Evolutionary conservation across 1,140 invertebrate genomes (phyloP).

Genomic region (Psix sp.): DNA sequence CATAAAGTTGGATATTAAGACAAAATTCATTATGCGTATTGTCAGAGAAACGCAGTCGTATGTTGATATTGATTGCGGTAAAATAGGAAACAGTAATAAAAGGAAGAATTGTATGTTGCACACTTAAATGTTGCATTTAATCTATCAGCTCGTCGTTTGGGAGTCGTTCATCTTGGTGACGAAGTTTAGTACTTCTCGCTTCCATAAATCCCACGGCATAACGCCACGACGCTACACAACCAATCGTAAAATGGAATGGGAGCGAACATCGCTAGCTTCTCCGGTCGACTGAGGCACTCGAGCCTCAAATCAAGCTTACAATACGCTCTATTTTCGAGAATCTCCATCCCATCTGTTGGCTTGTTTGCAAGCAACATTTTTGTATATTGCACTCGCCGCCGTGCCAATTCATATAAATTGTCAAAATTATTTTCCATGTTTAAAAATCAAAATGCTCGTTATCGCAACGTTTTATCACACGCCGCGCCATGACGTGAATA

Average conservation of each 20-base stretch:
- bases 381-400: conserved; percentile 23
- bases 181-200: conserved; percentile 57
- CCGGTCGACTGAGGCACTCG: conserved; percentile 32
- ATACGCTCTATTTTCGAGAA: conserved; percentile 42
- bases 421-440: conserved; percentile 7
- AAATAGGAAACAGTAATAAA: conserved; percentile 49
- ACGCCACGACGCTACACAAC: conserved; percentile 47
- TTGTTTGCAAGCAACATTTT: conserved; percentile 34
- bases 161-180: conserved; percentile 57
- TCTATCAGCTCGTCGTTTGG: conserved; percentile 55
- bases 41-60: background rate
- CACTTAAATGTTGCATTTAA: conserved; percentile 54
- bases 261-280: conserved; percentile 21
- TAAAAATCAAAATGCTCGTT: conserved; percentile 20
- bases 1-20: conserved; percentile 2
- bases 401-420: conserved; percentile 6
- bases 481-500: background rate
- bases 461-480: background rate
- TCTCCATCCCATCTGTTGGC: conserved; percentile 31
- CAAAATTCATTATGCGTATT: conserved; percentile 5
- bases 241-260: conserved; percentile 59
- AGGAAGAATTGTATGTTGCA: conserved; percentile 33
- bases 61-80: conserved; percentile 38
- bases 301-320: conserved; percentile 53
- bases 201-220: conserved; percentile 58